Base-by-base conservation (phyloP, 1,140 invertebrate species). In the Philopotamus ludificatus region DNA sequence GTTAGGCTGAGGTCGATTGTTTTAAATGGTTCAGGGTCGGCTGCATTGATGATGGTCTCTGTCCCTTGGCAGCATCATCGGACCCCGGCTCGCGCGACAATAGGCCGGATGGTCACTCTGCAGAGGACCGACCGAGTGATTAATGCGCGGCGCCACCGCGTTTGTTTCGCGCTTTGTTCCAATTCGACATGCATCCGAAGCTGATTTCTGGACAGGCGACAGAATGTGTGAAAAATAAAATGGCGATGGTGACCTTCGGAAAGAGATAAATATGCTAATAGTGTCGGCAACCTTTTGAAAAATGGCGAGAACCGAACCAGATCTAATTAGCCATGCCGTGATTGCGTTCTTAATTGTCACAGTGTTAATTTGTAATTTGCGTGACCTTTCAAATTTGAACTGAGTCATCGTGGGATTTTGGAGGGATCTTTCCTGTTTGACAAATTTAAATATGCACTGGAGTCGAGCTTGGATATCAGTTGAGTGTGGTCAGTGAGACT, bases 11-110 rank as follows among this genome's bases (percentile, higher is more conserved):
- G 22, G 23, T 12, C 2, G 7, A 26, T 54, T 59, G 61, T 58
- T 57, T 44, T 59, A 60, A 54, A 60, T 68, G 47, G 61, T 68
- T 53, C 61, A 63, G 15, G 66, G 61, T 63, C 66, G 60, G 3
- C n/a, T 50, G 18, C 60, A 45, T 59, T 59, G 15, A 47, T 60
- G 54, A 57, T 57, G 34, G 51, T 58, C 57, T 57, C 45, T 39
- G n/a, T 54, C 61, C 64, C 61, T 34, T 64, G 20, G 61, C 54
- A 54, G 53, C 45, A 22, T 25, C n/a, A n/a, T n/a, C n/a, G n/a
- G n/a, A n/a, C n/a, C n/a, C n/a, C n/a, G n/a, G n/a, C n/a, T n/a
- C n/a, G n/a, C n/a, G 28, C 16, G 23, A 64, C 66, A 68, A 68
- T 51, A 60, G 49, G 41, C 66, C 66, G 66, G 66, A 68, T 53